Evolutionary conservation across 2,888 invertebrate species (phyloP), one percentile per base, ranked within the genome.

Genomic region (Melanophora roralis): DNA sequence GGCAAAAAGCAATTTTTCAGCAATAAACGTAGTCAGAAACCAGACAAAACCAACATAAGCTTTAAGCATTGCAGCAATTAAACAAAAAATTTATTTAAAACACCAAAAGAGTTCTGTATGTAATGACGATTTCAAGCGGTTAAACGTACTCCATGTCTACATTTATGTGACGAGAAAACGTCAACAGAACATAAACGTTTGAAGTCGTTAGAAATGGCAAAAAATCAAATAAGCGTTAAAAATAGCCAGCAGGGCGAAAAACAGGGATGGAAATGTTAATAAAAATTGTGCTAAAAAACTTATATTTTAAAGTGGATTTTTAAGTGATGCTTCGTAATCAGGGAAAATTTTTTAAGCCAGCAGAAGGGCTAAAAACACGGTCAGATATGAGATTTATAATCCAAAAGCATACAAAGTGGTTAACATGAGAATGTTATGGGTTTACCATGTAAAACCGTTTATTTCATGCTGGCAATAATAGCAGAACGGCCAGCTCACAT

Each of bases 1-100:
- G 53, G 16, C 47, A 47, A 38, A 19, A 55, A 49, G 62, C 62
- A 69, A 69, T 69, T 69, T 55, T 76, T 62, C 76, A 76, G 68
- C 69, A 16, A 71, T 23, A 40, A 43, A 51, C 27, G 38, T 38
- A 51, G 27, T 11, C 40, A 40, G 40, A 12, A 27, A 16, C 55
- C 53, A 64, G 57, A 34, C n/a, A 49, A 55, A 57, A 49, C 9
- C 14, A 65, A 57, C 34, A 51, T 12, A 64, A 67, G 49, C 43
- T 59, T 34, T 55, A 27, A 6, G 23, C 49, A 5, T 6, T 43
- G 16, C 45, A 57, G 40, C 21, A 57, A 34, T 43, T 14, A 19
- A 47, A 47, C 45, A 45, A 55, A 47, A 27, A 5, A 27, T 27
- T 27, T 27, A 27, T 3, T 21, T 21, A 6, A 47, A 21, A 47